A percentile compares a stretch with the other conserved stretches of the same genome.
Conservation (phyloP, 2,113 vertebrate species). For the Zosterops lateralis region DNA sequence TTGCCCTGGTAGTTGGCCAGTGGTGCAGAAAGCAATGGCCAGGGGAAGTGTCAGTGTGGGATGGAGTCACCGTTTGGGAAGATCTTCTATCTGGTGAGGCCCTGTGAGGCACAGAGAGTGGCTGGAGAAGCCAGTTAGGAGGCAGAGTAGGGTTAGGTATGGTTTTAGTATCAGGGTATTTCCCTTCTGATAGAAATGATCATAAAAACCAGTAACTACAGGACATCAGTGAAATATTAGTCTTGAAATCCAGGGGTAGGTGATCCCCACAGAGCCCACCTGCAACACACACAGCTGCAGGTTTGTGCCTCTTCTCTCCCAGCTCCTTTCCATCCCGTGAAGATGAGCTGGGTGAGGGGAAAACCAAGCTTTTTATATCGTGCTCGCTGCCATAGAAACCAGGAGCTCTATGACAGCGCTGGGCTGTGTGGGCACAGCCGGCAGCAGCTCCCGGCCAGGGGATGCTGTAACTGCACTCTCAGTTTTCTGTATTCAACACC, state of each 20-base stretch:
- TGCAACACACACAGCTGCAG: background rate
- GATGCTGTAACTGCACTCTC: background rate
- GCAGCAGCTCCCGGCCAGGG: background rate
- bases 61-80: background rate
- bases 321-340: background rate
- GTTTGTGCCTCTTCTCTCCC: background rate
- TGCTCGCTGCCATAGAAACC: conserved; percentile 10
- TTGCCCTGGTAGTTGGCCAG: background rate
- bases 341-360: background rate
- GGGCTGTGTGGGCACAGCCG: background rate
- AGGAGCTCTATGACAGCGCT: background rate
- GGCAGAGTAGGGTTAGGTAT: background rate
- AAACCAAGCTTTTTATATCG: background rate
- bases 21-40: background rate
- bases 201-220: background rate
- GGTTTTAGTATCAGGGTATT: background rate
- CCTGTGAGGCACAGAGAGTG: background rate
- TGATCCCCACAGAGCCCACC: background rate
- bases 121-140: background rate
- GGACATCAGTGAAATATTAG: background rate
- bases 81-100: background rate
- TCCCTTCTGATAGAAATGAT: background rate
- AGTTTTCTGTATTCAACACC: background rate
- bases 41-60: background rate
- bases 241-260: background rate